Conservation (phyloP, 2,113 vertebrate genomes). For the Labeo rohita region DNA sequence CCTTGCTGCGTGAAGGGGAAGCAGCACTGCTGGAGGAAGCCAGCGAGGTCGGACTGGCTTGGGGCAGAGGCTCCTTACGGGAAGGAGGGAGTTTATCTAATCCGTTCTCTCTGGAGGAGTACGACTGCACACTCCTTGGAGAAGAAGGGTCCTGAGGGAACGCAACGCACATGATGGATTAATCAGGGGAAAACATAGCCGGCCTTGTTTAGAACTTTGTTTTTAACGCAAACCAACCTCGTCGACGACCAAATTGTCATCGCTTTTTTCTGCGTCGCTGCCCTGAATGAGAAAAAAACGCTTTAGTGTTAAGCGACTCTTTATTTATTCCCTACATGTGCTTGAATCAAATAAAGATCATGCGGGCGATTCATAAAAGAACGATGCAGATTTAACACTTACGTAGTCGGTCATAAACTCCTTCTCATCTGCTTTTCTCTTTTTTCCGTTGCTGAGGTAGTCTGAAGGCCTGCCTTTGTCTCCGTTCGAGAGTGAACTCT, state of each 20-base stretch:
- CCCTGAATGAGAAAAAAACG: conserved; percentile 74
- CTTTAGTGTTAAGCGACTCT: not conserved
- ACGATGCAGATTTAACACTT: conserved; percentile 56
- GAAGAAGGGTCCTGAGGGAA: conserved; percentile 86
- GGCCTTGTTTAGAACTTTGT: not conserved
- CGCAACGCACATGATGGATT: conserved; percentile 14
- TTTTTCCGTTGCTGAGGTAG: conserved; percentile 90
- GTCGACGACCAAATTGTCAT: conserved; percentile 93
- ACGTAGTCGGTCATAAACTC: conserved; percentile 90
- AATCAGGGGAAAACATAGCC: not conserved
- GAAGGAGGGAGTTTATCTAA: conserved; percentile 81
- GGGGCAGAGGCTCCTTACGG: conserved; percentile 81
- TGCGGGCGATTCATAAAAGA: not conserved
- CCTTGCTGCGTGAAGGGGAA: conserved; percentile 84
- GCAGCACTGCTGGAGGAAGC: conserved; percentile 87
- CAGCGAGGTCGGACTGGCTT: conserved; percentile 87
- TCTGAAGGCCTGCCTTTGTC: conserved; percentile 85
- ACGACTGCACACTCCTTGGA: conserved; percentile 88
- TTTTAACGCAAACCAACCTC: conserved; percentile 71
- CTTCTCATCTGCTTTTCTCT: conserved; percentile 91
- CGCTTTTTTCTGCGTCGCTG: conserved; percentile 91
- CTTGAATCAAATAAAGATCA: conserved; percentile 14
- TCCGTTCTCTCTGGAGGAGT: conserved; percentile 88
- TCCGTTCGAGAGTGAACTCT: conserved; percentile 83
- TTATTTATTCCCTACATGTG: not conserved